These are phyloP conservation scores for Drosophila mulleri DNA, from an alignment of 2,888 invertebrate genomes.

Conservation along the genomic window DNA sequence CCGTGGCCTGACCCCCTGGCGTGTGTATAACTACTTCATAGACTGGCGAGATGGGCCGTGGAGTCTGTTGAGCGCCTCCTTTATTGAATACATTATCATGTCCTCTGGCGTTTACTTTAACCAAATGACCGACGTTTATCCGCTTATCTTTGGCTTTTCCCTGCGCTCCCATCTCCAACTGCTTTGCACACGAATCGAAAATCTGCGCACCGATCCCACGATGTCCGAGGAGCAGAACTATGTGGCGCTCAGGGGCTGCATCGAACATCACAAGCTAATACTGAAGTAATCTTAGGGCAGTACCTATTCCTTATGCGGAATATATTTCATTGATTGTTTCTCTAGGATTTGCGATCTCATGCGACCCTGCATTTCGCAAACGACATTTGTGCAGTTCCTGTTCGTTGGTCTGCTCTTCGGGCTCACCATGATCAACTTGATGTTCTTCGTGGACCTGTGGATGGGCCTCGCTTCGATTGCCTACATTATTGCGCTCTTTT, in stretches of 20 bases:
- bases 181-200: slow-evolving; percentile 22
- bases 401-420: slow-evolving; percentile 38
- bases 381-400: slow-evolving; percentile 45
- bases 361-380: slow-evolving; percentile 31
- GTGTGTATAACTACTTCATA: slow-evolving; percentile 48
- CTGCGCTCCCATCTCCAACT: slow-evolving; percentile 32
- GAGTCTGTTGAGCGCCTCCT: slow-evolving; percentile 28
- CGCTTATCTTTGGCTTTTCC: slow-evolving; percentile 23
- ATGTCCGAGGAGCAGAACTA: slow-evolving; percentile 26
- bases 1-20: slow-evolving; percentile 34
- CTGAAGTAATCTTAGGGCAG: slow-evolving; percentile 22
- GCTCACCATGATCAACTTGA: slow-evolving; percentile 41
- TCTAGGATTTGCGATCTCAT: slow-evolving; percentile 34
- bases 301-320: neutral
- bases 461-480: neutral
- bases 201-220: slow-evolving; percentile 20
- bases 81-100: slow-evolving; percentile 31
- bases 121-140: slow-evolving; percentile 35
- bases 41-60: slow-evolving; percentile 32
- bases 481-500: slow-evolving; percentile 20
- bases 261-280: slow-evolving; percentile 36
- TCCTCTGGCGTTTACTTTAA: slow-evolving; percentile 10
- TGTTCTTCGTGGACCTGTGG: slow-evolving; percentile 39
- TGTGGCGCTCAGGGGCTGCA: slow-evolving; percentile 32
- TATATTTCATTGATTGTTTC: neutral